phyloP scores from a whole-genome alignment of 2,113 vertebrate genomes.

The Dicentrarchus labrax region DNA sequence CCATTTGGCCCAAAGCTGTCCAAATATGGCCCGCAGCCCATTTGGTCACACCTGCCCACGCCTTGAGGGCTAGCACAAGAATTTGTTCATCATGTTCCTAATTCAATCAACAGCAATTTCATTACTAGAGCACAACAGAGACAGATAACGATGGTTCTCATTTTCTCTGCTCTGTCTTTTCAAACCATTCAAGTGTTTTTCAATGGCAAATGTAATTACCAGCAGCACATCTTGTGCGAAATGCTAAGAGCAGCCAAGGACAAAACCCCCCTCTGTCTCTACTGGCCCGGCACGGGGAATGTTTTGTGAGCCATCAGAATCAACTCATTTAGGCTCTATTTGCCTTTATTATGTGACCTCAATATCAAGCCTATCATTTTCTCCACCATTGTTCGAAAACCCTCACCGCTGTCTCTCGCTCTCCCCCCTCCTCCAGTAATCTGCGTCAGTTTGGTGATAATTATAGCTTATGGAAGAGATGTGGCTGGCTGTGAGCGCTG shows the following conservation, averaged over 20 bases:
- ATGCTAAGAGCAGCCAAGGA: conserved; percentile 50
- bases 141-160: conserved; percentile 19
- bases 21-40: conserved; percentile 66
- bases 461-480: conserved; percentile 74
- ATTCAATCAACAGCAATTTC: conserved; percentile 60
- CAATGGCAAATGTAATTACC: conserved; percentile 49
- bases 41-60: conserved; percentile 44
- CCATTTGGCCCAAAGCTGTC: conserved; percentile 66
- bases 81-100: conserved; percentile 40
- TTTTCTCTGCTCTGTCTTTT: conserved; percentile 29
- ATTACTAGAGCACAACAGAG: conserved; percentile 51
- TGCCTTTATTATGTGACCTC: conserved; percentile 73
- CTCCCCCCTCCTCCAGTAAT: conserved; percentile 64
- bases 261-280: conserved; percentile 36
- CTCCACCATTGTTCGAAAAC: conserved; percentile 56
- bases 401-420: conserved; percentile 5
- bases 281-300: not conserved
- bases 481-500: conserved; percentile 50
- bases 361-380: conserved; percentile 71
- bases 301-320: conserved; percentile 59
- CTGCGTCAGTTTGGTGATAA: conserved; percentile 72
- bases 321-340: conserved; percentile 63
- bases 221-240: conserved; percentile 46
- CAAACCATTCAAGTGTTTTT: conserved; percentile 56
- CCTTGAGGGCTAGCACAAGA: conserved; percentile 20